phyloP scores from a whole-genome alignment of 2,113 vertebrate species.

The Myiagra hebetior region DNA sequence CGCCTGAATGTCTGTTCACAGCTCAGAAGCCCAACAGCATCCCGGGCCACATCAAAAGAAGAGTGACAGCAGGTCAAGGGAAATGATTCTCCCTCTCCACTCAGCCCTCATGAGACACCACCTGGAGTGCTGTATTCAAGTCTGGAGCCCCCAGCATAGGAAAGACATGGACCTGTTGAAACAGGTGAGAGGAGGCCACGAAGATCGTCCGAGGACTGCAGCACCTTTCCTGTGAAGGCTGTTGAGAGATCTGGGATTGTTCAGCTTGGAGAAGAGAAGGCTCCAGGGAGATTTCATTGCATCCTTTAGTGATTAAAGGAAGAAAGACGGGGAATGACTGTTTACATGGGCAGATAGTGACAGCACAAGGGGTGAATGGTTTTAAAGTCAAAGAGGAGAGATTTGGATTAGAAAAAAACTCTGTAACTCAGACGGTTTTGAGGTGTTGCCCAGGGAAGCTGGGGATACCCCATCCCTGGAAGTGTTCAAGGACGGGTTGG shows the following conservation, averaged over 20 bases:
- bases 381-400: background rate
- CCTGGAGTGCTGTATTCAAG: background rate
- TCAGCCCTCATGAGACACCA: background rate
- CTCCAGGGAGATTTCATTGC: background rate
- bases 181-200: background rate
- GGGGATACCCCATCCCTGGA: background rate
- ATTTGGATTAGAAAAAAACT: background rate
- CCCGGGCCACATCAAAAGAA: background rate
- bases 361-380: background rate
- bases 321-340: background rate
- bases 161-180: background rate
- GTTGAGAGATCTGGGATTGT: too few species aligned
- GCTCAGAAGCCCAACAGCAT: background rate
- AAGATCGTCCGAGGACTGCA: accelerated
- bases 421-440: background rate
- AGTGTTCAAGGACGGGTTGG: background rate
- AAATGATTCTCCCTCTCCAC: background rate
- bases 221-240: background rate
- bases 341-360: background rate
- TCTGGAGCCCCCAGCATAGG: background rate
- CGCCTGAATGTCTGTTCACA: background rate
- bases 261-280: background rate
- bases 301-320: background rate
- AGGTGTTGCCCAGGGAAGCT: too few species aligned
- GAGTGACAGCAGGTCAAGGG: background rate